Conservation (phyloP, 2,888 invertebrate genomes). For the Synergus umbraculus region DNA sequence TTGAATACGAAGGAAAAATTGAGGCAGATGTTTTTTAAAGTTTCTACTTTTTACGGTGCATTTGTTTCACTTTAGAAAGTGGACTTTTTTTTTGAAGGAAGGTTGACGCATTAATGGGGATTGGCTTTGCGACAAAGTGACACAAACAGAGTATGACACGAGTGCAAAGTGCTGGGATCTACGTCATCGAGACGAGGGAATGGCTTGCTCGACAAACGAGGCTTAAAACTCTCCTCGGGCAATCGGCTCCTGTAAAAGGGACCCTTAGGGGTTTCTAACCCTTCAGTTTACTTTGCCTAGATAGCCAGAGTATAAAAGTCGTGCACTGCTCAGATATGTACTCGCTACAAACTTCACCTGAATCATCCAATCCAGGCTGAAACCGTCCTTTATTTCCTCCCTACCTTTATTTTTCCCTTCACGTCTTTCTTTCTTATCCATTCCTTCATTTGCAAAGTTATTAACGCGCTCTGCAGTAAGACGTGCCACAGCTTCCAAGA, state of each 20-base stretch:
- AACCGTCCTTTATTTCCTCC: not conserved
- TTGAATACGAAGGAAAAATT: not conserved
- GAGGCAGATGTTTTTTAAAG: not conserved
- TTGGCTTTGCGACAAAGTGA: slow-evolving; percentile 30
- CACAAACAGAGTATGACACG: slow-evolving; percentile 35
- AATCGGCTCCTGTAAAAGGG: not conserved
- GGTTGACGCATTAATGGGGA: slow-evolving; percentile 23
- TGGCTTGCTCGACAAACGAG: slow-evolving; percentile 15
- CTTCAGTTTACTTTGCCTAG: not conserved
- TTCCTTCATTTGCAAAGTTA: slow-evolving; percentile 17
- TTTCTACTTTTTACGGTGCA: not conserved
- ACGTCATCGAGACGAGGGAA: not conserved
- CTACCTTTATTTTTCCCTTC: not conserved
- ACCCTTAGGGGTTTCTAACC: slow-evolving; percentile 10
- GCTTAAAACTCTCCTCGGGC: slow-evolving; percentile 32
- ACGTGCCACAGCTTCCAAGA: slow-evolving; percentile 30
- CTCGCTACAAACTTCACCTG: slow-evolving; percentile 5
- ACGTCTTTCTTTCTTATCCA: slow-evolving; percentile 4
- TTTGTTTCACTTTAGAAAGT: not conserved
- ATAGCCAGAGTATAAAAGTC: not conserved
- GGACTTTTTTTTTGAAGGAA: not conserved
- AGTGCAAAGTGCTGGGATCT: slow-evolving; percentile 34
- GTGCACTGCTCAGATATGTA: not conserved
- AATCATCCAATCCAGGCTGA: slow-evolving; percentile 1
- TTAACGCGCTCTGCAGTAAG: not conserved